Percentiles rank a stretch among this genome's conserved stretches.
Conservation (phyloP, 1,140 invertebrate genomes). For the Psilanteris sp. region DNA sequence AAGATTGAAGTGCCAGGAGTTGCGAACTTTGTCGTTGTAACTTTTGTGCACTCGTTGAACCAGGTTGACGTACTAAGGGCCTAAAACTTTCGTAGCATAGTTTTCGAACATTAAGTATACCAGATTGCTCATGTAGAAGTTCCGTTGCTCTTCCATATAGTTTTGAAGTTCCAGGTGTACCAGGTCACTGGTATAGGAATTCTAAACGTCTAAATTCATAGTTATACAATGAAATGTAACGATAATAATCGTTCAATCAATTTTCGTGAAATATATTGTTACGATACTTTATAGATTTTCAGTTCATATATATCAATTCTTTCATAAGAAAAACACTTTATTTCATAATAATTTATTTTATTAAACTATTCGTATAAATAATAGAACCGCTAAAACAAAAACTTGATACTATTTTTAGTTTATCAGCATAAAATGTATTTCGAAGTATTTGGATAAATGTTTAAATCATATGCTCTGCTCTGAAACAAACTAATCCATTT, state of each 20-base stretch:
- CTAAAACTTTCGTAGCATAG: conserved; percentile 54
- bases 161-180: conserved; percentile 29
- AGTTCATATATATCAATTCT: too few species aligned
- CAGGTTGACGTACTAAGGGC: conserved; percentile 51
- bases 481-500: conserved; percentile 1
- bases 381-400: background rate
- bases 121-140: conserved; percentile 57
- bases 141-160: conserved; percentile 29
- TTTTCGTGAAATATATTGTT: too few species aligned
- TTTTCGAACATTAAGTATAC: conserved; percentile 58
- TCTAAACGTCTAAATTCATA: too few species aligned
- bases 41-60: conserved; percentile 32
- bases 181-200: conserved; percentile 49
- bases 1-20: conserved; percentile 33
- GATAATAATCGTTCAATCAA: too few species aligned
- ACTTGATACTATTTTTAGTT: background rate
- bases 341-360: too few species aligned
- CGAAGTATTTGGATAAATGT: background rate
- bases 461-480: conserved; percentile 1
- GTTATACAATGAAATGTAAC: too few species aligned
- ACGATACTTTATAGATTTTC: too few species aligned
- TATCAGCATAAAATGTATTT: background rate
- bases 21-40: conserved; percentile 47
- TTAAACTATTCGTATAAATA: too few species aligned
- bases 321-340: too few species aligned